A percentile compares a stretch with the other conserved stretches of the same genome.
These are phyloP conservation scores for Seira musarum DNA, from an alignment of 2,888 invertebrate genomes.

Conservation along the genomic window DNA sequence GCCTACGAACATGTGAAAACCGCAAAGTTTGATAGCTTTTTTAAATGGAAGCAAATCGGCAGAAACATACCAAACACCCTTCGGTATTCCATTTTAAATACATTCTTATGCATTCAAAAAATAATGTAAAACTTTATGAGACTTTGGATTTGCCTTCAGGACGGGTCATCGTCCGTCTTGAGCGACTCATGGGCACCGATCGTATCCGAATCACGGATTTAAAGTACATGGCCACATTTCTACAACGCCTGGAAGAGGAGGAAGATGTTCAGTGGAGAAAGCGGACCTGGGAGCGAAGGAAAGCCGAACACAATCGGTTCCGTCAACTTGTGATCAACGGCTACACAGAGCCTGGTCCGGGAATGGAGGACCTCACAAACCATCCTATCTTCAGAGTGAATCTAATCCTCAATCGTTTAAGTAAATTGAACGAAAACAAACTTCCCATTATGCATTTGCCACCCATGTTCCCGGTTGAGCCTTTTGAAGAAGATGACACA, in stretches of 20 bases:
- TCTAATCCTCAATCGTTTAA: slow-evolving; percentile 47
- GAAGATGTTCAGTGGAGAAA: slow-evolving; percentile 79
- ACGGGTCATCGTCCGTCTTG: slow-evolving; percentile 74
- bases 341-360: slow-evolving; percentile 61
- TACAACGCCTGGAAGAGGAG: slow-evolving; percentile 78
- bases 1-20: too few relatives aligned
- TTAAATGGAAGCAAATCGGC: too few relatives aligned
- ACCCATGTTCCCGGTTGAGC: slow-evolving; percentile 52
- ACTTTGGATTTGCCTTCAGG: too few relatives aligned
- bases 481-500: slow-evolving; percentile 44
- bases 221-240: slow-evolving; percentile 79
- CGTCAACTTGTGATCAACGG: slow-evolving; percentile 66
- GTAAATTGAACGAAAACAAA: slow-evolving; percentile 18
- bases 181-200: slow-evolving; percentile 81
- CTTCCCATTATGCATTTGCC: slow-evolving; percentile 31
- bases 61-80: too few relatives aligned
- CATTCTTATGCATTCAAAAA: too few relatives aligned
- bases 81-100: too few relatives aligned
- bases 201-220: slow-evolving; percentile 80
- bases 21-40: too few relatives aligned
- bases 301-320: slow-evolving; percentile 68
- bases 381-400: slow-evolving; percentile 65
- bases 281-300: slow-evolving; percentile 79
- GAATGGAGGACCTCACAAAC: slow-evolving; percentile 64
- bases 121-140: too few relatives aligned